phyloP scores from a whole-genome alignment of 2,797 vertebrate species.

The Anabacerthia variegaticeps region DNA sequence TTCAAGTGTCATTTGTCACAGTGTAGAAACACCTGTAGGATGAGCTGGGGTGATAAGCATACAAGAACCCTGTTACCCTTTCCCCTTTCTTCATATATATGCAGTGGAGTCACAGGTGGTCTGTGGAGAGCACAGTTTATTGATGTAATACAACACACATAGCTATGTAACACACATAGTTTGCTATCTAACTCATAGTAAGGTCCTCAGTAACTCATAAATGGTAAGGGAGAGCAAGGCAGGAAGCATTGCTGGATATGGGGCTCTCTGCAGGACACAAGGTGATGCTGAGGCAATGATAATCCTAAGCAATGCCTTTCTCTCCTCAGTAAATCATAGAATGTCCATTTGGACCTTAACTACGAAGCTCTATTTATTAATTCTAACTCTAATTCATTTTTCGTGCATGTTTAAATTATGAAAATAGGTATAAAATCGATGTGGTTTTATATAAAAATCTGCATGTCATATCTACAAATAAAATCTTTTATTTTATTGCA shows the following conservation, averaged over 20 bases:
- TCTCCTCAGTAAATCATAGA: not conserved
- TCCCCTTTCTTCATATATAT: not conserved
- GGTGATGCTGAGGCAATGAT: not conserved
- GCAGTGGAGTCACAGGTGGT: rapidly evolving
- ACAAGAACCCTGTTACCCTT: not conserved
- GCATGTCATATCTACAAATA: not conserved
- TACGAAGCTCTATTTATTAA: not conserved
- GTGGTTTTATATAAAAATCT: not conserved
- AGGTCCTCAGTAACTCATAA: not conserved
- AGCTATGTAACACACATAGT: not conserved
- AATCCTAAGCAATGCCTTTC: not conserved
- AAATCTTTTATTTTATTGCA: not conserved
- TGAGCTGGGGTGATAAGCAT: not conserved
- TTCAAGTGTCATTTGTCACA: not conserved
- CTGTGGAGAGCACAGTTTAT: not conserved
- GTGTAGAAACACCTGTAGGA: not conserved
- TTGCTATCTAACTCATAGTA: not conserved
- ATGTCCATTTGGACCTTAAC: not conserved
- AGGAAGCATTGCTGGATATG: not conserved
- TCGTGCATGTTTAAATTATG: not conserved
- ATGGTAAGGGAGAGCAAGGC: not conserved
- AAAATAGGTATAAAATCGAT: not conserved
- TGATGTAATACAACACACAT: not conserved
- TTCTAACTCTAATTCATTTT: not conserved
- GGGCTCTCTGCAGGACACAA: not conserved